Conservation (phyloP, 2,888 invertebrate genomes). For the Tineola bisselliella region DNA sequence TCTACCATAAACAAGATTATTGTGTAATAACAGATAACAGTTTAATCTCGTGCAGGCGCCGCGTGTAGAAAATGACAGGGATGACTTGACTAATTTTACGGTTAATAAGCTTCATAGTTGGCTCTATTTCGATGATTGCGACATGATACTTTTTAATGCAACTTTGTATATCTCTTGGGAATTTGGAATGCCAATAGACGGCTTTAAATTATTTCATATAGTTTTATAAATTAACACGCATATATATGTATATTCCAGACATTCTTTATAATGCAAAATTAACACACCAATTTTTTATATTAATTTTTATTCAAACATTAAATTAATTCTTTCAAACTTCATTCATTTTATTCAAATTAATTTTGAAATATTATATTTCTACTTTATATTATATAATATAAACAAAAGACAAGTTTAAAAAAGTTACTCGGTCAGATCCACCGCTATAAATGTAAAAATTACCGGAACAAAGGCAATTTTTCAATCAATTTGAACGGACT, state of each 20-base stretch:
- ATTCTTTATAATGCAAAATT: too few species aligned
- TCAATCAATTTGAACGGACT: background rate
- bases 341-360: too few species aligned
- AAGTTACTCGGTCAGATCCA: background rate
- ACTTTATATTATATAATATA: too few species aligned
- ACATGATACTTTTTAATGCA: background rate
- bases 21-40: slow-evolving; percentile 20
- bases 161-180: background rate
- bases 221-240: too few species aligned
- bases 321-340: too few species aligned
- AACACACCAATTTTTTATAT: too few species aligned
- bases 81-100: slow-evolving; percentile 23
- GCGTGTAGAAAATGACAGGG: slow-evolving; percentile 26
- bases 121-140: slow-evolving; percentile 5
- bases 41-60: slow-evolving; percentile 15
- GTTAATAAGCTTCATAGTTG: slow-evolving; percentile 1
- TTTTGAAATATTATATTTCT: too few species aligned
- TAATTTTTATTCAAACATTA: too few species aligned
- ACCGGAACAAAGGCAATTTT: background rate
- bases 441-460: background rate
- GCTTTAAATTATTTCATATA: too few species aligned
- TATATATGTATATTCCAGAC: too few species aligned
- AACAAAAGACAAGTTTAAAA: too few species aligned
- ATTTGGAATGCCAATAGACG: background rate
- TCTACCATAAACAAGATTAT: slow-evolving; percentile 15